Evolutionary conservation across 2,797 vertebrate genomes (phyloP).

Genomic region (Pogonophryne albipinna): DNA sequence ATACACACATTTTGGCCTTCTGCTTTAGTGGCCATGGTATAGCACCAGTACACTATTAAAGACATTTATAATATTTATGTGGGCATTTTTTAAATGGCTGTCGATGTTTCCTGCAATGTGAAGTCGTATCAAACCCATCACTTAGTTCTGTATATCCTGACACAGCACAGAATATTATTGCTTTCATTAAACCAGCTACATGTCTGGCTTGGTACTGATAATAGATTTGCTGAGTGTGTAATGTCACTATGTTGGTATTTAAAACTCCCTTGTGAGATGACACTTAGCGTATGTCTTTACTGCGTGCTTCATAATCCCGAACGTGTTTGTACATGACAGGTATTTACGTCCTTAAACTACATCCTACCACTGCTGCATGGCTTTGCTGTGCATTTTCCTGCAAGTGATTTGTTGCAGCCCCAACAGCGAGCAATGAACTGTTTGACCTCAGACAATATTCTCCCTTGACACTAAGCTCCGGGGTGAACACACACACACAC

Average conservation of each 20-base stretch:
- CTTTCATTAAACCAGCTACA: background rate
- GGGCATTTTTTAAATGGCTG: background rate
- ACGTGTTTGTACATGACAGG: slow-evolving; percentile 15
- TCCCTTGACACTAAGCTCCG: slow-evolving; percentile 43
- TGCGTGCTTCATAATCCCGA: background rate
- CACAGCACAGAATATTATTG: background rate
- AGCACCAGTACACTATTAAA: background rate
- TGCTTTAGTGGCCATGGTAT: background rate
- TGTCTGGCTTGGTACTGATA: no score
- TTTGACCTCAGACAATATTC: slow-evolving; percentile 63
- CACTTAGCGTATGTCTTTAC: no score
- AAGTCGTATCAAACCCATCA: background rate
- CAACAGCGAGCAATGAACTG: slow-evolving; percentile 46
- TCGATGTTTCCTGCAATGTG: background rate
- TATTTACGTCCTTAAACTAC: slow-evolving; percentile 1
- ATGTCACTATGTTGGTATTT: background rate
- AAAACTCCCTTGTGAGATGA: background rate
- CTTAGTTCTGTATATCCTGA: background rate
- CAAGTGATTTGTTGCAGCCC: slow-evolving; percentile 58
- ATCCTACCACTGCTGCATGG: background rate
- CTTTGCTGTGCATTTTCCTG: slow-evolving; percentile 10
- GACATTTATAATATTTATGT: background rate
- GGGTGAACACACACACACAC: slow-evolving; percentile 33
- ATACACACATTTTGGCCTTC: background rate
- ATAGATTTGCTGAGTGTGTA: no score